Conservation (phyloP, 2,888 invertebrate species). For the Hypselothyrea guttata region DNA sequence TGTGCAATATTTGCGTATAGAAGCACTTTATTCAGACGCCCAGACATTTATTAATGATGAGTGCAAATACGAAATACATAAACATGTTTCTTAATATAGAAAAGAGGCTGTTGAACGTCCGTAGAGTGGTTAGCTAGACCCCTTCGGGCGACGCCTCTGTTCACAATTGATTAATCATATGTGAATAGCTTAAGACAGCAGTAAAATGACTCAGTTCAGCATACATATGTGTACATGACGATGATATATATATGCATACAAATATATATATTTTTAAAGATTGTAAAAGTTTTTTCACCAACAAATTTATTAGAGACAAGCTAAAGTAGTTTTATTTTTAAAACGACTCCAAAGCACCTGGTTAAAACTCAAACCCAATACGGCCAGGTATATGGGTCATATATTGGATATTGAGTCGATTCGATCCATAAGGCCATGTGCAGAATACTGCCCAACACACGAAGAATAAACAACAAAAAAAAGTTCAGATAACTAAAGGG, state of each 20-base stretch:
- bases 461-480: conserved; percentile 28
- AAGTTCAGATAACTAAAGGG: conserved; percentile 1
- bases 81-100: conserved; percentile 49
- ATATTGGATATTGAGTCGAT: conserved; percentile 6
- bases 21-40: conserved; percentile 49
- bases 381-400: conserved; percentile 49
- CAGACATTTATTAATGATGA: conserved; percentile 75
- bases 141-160: conserved; percentile 41
- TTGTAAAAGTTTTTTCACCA: conserved; percentile 56
- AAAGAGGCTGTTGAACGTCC: conserved; percentile 23
- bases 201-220: conserved; percentile 61
- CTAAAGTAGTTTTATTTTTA: conserved; percentile 64
- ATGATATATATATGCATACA: conserved; percentile 8
- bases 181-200: conserved; percentile 53
- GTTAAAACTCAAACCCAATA: conserved; percentile 28
- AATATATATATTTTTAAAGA: conserved; percentile 11
- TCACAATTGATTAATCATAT: conserved; percentile 66
- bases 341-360: conserved; percentile 59
- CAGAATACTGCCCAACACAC: conserved; percentile 18
- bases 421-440: conserved; percentile 27
- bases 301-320: conserved; percentile 66
- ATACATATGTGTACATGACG: conserved; percentile 2
- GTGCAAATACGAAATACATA: conserved; percentile 60
- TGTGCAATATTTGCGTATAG: conserved; percentile 29
- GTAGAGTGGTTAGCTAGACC: neutral